Percentiles rank a stretch among this genome's conserved stretches.
phyloP scores from a whole-genome alignment of 2,113 vertebrate genomes.

The Setophaga coronata region DNA sequence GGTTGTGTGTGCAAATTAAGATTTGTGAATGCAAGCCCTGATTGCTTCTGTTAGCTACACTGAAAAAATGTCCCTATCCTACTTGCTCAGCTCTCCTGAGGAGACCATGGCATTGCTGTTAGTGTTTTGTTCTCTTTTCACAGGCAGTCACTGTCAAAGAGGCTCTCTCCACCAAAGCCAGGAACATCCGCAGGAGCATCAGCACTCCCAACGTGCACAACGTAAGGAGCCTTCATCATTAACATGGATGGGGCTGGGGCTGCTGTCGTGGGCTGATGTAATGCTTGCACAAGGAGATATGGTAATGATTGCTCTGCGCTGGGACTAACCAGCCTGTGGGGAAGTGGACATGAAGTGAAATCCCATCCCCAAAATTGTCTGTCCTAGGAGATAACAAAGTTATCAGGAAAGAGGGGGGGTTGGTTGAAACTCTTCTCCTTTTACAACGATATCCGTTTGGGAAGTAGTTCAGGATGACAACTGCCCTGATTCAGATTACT shows the following conservation, averaged over 20 bases:
- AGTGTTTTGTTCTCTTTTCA: neutral
- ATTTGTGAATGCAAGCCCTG: neutral
- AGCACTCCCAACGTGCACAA: slow-evolving; percentile 94
- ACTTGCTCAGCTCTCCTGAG: neutral
- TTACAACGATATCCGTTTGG: neutral
- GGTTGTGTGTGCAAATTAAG: neutral
- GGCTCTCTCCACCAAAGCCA: slow-evolving; percentile 85
- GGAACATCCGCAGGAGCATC: slow-evolving; percentile 90
- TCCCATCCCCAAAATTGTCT: neutral
- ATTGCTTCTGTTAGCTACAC: neutral
- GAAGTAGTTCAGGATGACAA: neutral
- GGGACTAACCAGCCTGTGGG: neutral
- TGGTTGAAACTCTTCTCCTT: neutral
- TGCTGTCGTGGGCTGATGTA: neutral
- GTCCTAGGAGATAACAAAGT: neutral
- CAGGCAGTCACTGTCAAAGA: slow-evolving; percentile 96
- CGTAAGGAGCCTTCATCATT: slow-evolving; percentile 70
- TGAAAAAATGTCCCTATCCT: neutral
- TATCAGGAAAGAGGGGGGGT: neutral
- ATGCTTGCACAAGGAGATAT: rapidly evolving
- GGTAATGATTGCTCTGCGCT: neutral
- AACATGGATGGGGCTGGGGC: neutral
- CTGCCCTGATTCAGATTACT: neutral
- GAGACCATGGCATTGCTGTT: neutral
- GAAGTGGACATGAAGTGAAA: neutral